Percentiles rank a stretch among this genome's conserved stretches.
phyloP scores from a whole-genome alignment of 2,113 vertebrate species.

The Amblyopsis rosae region DNA sequence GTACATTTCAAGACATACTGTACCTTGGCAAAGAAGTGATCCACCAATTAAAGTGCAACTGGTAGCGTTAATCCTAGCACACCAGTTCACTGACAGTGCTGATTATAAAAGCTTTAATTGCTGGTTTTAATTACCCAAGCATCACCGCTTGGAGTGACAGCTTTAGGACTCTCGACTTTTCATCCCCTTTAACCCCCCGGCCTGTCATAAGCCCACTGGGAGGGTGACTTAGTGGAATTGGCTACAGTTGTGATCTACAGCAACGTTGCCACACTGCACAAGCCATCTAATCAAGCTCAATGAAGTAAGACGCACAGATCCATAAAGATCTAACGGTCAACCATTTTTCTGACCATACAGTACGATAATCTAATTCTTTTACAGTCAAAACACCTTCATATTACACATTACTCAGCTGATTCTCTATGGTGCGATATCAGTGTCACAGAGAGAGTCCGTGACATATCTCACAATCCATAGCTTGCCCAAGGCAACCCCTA shows the following conservation, averaged over 20 bases:
- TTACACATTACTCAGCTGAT: slow-evolving; percentile 12
- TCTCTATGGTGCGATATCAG: slow-evolving; percentile 30
- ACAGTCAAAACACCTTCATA: too few species aligned
- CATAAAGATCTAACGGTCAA: slow-evolving; percentile 9
- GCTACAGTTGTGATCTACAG: slow-evolving; percentile 35
- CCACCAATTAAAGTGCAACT: slow-evolving; percentile 52
- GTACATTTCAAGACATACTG: slow-evolving; percentile 45
- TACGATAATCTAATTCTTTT: not conserved
- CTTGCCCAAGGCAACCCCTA: slow-evolving; percentile 50
- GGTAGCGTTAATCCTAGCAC: slow-evolving; percentile 60
- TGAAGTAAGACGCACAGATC: slow-evolving; percentile 38
- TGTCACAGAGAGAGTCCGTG: slow-evolving; percentile 41
- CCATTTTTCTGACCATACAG: slow-evolving; percentile 17
- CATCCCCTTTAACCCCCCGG: slow-evolving; percentile 57
- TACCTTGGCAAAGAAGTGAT: slow-evolving; percentile 43
- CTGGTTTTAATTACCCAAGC: slow-evolving; percentile 62
- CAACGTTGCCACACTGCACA: slow-evolving; percentile 53
- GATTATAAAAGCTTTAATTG: slow-evolving; percentile 75
- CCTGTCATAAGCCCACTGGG: slow-evolving; percentile 55
- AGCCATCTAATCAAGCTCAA: slow-evolving; percentile 56
- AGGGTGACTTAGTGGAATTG: slow-evolving; percentile 56
- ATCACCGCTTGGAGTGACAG: slow-evolving; percentile 53
- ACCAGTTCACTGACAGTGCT: slow-evolving; percentile 62
- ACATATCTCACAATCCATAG: slow-evolving; percentile 36
- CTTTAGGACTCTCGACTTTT: slow-evolving; percentile 62